These are phyloP conservation scores for Coendou prehensilis DNA, from an alignment of 2,797 vertebrate genomes.

Conservation along the genomic window DNA sequence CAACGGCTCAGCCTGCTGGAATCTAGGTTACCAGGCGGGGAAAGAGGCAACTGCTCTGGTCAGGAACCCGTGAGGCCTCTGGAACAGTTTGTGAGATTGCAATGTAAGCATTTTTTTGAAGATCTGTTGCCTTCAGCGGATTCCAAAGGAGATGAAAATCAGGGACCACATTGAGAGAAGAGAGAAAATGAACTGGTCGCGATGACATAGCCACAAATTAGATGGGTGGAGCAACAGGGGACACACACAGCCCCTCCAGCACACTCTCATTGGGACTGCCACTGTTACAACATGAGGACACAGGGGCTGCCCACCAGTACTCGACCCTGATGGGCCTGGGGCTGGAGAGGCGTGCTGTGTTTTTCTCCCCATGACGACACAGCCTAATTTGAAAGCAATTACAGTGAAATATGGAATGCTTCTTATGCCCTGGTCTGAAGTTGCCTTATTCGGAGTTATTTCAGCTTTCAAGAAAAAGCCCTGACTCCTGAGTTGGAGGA, in stretches of 20 bases:
- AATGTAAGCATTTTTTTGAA: background rate
- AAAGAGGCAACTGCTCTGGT: background rate
- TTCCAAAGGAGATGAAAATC: background rate
- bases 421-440: conserved; percentile 41
- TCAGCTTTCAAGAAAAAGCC: conserved; percentile 67
- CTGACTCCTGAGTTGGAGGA: conserved; percentile 33
- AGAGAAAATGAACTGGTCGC: background rate
- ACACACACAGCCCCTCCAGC: background rate
- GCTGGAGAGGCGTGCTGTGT: background rate
- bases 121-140: conserved; percentile 1
- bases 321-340: background rate
- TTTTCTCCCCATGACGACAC: conserved; percentile 28
- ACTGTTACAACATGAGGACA: background rate
- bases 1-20: background rate
- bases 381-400: conserved; percentile 68
- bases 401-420: conserved; percentile 68
- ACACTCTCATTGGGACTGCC: background rate
- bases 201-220: background rate
- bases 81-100: background rate
- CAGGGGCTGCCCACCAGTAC: background rate
- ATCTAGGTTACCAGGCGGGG: conserved; percentile 68
- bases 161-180: background rate
- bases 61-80: background rate
- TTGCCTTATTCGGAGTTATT: conserved; percentile 84
- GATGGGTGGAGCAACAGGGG: background rate